Conservation (phyloP, 2,888 invertebrate genomes). For the Gasteruption jaculator region DNA sequence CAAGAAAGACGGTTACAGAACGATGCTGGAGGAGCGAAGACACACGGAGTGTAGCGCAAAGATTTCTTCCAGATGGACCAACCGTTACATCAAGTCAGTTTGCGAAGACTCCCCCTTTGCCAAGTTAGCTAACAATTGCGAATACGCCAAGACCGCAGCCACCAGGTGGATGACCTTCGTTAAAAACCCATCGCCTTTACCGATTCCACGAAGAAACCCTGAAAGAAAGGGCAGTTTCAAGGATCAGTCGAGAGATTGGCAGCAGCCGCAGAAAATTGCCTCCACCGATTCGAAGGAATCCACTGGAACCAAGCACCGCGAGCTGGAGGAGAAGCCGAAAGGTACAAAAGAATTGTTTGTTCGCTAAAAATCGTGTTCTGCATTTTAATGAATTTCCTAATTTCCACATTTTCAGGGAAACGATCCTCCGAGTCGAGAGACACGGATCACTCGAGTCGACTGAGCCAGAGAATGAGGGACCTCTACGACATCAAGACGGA, state of each 20-base stretch:
- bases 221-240: conserved; percentile 21
- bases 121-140: conserved; percentile 25
- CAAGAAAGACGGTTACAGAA: conserved; percentile 19
- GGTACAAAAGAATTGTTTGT: no score
- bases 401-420: conserved; percentile 8
- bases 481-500: conserved; percentile 42
- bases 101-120: conserved; percentile 28
- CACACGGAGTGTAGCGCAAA: conserved; percentile 30
- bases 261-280: conserved; percentile 29
- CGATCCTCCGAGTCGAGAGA: conserved; percentile 16
- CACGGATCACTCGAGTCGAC: conserved; percentile 20
- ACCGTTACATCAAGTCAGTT: no score
- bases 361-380: no score
- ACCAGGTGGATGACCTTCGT: conserved; percentile 34
- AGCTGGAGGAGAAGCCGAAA: no score
- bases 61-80: conserved; percentile 2
- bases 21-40: conserved; percentile 29
- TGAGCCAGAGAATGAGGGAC: conserved; percentile 39
- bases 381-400: no score
- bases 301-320: conserved; percentile 4
- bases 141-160: conserved; percentile 22
- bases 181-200: conserved; percentile 30
- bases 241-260: conserved; percentile 27
- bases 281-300: conserved; percentile 9
- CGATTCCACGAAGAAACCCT: conserved; percentile 23